Conservation (phyloP, 2,113 vertebrate genomes). For the Gymnarchus niloticus region DNA sequence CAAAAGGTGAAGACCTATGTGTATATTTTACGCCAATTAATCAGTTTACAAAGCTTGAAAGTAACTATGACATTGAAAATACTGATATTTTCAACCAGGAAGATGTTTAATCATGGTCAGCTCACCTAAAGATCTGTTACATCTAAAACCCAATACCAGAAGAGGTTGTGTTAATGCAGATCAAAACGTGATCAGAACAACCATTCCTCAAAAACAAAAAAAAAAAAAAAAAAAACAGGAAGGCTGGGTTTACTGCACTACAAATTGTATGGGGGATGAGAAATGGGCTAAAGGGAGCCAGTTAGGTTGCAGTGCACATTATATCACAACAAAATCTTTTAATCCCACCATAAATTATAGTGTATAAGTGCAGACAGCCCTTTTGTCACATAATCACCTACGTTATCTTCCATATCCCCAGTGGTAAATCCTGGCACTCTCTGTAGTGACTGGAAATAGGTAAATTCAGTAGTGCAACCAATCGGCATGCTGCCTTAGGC, state of each 20-base stretch:
- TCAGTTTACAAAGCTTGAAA: not conserved
- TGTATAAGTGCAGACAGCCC: not conserved
- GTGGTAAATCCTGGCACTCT: not conserved
- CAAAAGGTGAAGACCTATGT: not conserved
- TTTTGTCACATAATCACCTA: not conserved
- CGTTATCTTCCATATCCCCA: not conserved
- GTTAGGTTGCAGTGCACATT: not conserved
- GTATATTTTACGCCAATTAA: not conserved
- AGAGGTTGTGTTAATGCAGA: not conserved
- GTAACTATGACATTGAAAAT: not conserved
- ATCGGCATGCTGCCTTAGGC: no score
- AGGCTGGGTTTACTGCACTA: not conserved
- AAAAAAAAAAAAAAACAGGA: no score
- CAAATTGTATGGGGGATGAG: not conserved
- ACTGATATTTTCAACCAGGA: not conserved
- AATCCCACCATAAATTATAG: not conserved
- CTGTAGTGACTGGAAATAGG: not conserved
- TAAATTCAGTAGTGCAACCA: not conserved
- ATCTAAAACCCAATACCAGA: not conserved
- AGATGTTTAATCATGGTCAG: not conserved
- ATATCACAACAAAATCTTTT: not conserved
- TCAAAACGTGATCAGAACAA: not conserved
- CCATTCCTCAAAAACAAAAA: not conserved
- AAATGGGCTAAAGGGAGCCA: not conserved
- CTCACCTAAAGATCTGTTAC: not conserved